phyloP scores from a whole-genome alignment of 2,797 vertebrate species.

The Malacoraja senta region DNA sequence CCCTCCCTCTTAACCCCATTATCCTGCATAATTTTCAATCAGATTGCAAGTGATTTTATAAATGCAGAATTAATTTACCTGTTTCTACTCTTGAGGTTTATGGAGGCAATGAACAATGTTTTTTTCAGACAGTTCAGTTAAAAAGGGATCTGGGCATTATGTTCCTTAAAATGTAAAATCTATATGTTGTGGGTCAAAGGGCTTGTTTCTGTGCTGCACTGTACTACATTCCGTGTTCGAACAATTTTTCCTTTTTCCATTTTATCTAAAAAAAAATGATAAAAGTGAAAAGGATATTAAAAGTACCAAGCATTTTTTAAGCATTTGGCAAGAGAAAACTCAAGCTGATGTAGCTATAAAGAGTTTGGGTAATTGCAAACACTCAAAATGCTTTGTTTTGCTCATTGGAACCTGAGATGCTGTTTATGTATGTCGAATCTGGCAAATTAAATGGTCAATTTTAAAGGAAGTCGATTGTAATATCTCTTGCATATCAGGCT shows the following conservation, averaged over 20 bases:
- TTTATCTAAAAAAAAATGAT: too few relatives aligned
- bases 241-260: too few relatives aligned
- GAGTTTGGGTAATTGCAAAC: neutral
- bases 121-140: neutral
- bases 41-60: neutral
- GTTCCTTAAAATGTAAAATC: neutral
- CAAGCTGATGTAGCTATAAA: neutral
- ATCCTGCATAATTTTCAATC: neutral
- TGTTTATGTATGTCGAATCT: neutral
- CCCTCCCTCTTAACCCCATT: too few relatives aligned
- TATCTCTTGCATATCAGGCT: neutral
- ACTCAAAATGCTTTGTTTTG: neutral
- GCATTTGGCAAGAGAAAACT: neutral
- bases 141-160: neutral
- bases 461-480: neutral
- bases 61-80: neutral
- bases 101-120: neutral
- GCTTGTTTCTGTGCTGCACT: too few relatives aligned
- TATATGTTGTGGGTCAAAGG: too few relatives aligned
- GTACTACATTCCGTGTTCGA: too few relatives aligned
- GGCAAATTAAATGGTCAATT: neutral
- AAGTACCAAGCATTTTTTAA: neutral
- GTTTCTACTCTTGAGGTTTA: neutral
- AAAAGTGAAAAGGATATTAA: neutral
- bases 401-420: neutral